Conservation (phyloP, 2,797 vertebrate species). For the Pelochelys cantorii region DNA sequence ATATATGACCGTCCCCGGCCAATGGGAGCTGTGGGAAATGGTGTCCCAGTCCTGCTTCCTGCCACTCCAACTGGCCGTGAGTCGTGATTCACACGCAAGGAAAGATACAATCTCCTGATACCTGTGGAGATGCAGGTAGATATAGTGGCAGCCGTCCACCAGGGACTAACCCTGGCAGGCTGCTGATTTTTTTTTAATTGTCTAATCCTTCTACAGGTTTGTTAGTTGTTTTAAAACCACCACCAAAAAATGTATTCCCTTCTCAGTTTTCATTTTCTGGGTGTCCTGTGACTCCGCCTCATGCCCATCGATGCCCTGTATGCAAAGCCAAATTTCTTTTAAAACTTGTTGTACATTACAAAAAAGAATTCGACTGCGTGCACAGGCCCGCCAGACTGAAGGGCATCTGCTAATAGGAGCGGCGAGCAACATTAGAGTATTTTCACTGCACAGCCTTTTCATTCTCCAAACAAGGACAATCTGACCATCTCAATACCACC, state of each 20-base stretch:
- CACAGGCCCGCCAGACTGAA: background rate
- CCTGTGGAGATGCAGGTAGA: no score
- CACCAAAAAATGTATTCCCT: background rate
- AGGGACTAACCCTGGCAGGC: no score
- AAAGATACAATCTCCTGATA: no score
- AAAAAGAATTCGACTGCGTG: background rate
- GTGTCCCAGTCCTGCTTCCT: no score
- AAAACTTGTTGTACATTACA: background rate
- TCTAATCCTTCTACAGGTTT: background rate
- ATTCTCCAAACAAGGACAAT: background rate
- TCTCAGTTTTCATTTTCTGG: background rate
- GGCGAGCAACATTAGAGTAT: accelerated
- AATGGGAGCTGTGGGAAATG: no score
- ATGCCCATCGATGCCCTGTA: background rate
- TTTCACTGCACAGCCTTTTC: accelerated
- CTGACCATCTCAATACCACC: background rate
- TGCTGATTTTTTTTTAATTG: no score
- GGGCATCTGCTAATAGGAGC: background rate
- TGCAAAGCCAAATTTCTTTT: background rate
- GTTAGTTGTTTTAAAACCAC: background rate
- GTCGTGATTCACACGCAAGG: no score
- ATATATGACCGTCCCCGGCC: no score
- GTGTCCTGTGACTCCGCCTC: background rate
- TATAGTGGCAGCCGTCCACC: no score
- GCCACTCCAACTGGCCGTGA: no score